phyloP scores from a whole-genome alignment of 1,140 invertebrate species.

The Bacillus rossius region DNA sequence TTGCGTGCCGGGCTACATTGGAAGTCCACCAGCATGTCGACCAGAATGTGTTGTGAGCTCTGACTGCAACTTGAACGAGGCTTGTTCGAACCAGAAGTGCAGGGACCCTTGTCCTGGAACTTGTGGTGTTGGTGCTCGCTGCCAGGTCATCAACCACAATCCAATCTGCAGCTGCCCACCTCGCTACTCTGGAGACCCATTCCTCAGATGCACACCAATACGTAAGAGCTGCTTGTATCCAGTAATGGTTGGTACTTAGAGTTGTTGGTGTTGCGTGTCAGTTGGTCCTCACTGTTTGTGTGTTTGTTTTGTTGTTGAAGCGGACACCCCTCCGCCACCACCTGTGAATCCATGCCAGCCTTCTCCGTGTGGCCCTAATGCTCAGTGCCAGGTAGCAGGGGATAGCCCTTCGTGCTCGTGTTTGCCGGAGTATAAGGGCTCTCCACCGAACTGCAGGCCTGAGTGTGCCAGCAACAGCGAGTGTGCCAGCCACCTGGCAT shows the following conservation, averaged over 20 bases:
- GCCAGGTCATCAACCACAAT: conserved; percentile 50
- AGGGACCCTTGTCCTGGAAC: conserved; percentile 47
- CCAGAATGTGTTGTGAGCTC: conserved; percentile 45
- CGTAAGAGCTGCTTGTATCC: neutral
- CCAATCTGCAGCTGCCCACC: conserved; percentile 46
- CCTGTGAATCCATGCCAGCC: conserved; percentile 53
- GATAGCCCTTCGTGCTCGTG: conserved; percentile 36
- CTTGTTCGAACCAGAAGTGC: conserved; percentile 48
- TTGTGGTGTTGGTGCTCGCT: conserved; percentile 49
- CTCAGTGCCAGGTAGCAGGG: conserved; percentile 38
- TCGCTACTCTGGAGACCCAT: conserved; percentile 50
- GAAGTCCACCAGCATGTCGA: conserved; percentile 43
- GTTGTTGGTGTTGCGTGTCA: neutral
- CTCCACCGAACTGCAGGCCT: conserved; percentile 31
- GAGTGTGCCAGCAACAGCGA: conserved; percentile 36
- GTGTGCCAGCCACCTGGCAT: conserved; percentile 33
- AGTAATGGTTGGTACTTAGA: neutral
- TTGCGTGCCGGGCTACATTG: conserved; percentile 44
- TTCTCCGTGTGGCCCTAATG: conserved; percentile 48
- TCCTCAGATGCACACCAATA: conserved; percentile 25
- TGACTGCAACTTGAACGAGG: conserved; percentile 43
- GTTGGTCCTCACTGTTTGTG: neutral
- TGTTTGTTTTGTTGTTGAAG: neutral
- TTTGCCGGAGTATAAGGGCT: conserved; percentile 25
- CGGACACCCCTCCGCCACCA: conserved; percentile 4